phyloP scores from a whole-genome alignment of 2,888 invertebrate genomes.

The Unio pictorum region DNA sequence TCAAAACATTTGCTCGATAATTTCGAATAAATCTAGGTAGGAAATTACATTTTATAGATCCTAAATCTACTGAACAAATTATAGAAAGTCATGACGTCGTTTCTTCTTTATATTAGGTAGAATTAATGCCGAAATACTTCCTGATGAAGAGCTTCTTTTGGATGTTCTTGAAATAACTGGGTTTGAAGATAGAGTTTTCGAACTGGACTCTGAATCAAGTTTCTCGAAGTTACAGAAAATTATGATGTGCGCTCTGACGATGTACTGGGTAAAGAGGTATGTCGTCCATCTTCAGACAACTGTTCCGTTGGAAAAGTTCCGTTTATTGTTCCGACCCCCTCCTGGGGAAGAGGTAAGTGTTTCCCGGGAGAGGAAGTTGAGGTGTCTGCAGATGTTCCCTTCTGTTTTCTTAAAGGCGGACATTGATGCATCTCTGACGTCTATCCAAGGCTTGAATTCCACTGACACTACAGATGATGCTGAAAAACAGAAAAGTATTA shows the following conservation, averaged over 20 bases:
- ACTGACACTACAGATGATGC: no score
- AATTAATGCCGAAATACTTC: slow-evolving; percentile 40
- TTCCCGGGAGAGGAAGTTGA: slow-evolving; percentile 23
- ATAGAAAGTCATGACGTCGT: no score
- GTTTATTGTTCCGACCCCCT: slow-evolving; percentile 24
- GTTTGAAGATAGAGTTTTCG: slow-evolving; percentile 8
- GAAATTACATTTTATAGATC: no score
- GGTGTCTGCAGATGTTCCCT: slow-evolving; percentile 41
- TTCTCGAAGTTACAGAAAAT: slow-evolving; percentile 39
- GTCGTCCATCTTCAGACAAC: slow-evolving; percentile 33
- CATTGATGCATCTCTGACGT: neutral
- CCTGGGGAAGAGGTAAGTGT: slow-evolving; percentile 29
- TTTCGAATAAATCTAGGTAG: no score
- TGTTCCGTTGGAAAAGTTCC: slow-evolving; percentile 17
- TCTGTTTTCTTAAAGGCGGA: slow-evolving; percentile 4
- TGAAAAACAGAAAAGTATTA: no score
- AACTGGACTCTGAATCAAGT: slow-evolving; percentile 26
- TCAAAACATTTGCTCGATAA: no score
- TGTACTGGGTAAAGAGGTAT: slow-evolving; percentile 53
- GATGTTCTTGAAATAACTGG: slow-evolving; percentile 9
- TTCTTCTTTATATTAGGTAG: slow-evolving; percentile 23
- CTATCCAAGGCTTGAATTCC: no score
- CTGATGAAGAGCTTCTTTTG: slow-evolving; percentile 19
- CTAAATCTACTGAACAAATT: no score
- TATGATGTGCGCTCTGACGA: slow-evolving; percentile 31